phyloP scores from a whole-genome alignment of 1,140 invertebrate genomes.

The Chrysomallon squamiferum region DNA sequence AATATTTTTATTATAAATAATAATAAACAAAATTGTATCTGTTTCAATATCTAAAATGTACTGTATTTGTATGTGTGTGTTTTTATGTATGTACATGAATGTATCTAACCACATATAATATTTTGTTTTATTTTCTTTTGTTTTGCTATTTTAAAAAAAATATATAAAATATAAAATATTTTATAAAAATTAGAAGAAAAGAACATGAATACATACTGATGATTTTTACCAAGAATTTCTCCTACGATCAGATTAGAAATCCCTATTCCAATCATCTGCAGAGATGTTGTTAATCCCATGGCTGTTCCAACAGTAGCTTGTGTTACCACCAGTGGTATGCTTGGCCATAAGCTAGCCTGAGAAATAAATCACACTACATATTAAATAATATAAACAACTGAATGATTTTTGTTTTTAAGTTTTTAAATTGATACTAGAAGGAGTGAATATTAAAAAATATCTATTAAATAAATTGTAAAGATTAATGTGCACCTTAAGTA shows the following conservation, averaged over 20 bases:
- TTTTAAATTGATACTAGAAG: not conserved
- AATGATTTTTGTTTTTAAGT: not conserved
- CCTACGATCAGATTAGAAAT: constrained; percentile 64
- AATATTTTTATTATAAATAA: too few relatives aligned
- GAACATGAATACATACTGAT: constrained; percentile 24
- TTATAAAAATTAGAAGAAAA: too few relatives aligned
- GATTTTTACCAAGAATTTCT: constrained; percentile 55
- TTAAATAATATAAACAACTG: not conserved
- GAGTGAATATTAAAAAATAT: not conserved
- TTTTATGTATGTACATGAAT: too few relatives aligned
- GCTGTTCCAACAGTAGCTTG: constrained; percentile 63
- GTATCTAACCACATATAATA: too few relatives aligned
- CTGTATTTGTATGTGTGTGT: too few relatives aligned
- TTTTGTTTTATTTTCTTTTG: too few relatives aligned
- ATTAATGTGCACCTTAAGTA: too few relatives aligned
- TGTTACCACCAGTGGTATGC: constrained; percentile 63
- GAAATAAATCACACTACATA: not conserved
- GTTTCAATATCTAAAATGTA: too few relatives aligned
- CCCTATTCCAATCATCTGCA: constrained; percentile 66
- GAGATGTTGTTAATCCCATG: constrained; percentile 63
- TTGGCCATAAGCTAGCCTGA: constrained; percentile 65
- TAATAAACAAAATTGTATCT: too few relatives aligned
- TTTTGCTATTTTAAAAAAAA: too few relatives aligned
- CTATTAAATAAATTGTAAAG: too few relatives aligned
- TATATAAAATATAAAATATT: too few relatives aligned